phyloP scores from a whole-genome alignment of 2,797 vertebrate species.

The Hemibagrus guttatus region DNA sequence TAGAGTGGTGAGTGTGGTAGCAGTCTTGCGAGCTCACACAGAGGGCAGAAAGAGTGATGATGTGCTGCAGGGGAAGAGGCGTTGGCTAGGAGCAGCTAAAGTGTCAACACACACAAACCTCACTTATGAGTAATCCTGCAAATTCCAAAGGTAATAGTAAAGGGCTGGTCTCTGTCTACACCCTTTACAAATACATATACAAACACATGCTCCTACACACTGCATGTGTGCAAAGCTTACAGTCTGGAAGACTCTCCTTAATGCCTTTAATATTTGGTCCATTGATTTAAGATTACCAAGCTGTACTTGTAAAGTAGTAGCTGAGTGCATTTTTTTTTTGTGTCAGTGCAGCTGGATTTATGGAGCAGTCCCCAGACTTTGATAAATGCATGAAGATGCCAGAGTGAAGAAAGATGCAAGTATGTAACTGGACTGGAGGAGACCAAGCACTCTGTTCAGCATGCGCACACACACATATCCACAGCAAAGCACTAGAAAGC shows the following conservation, averaged over 20 bases:
- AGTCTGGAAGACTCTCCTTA: not conserved
- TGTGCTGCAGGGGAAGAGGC: slow-evolving; percentile 39
- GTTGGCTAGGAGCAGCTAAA: slow-evolving; percentile 28
- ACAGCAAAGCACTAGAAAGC: not conserved
- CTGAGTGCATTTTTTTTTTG: slow-evolving; percentile 71
- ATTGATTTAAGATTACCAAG: slow-evolving; percentile 69
- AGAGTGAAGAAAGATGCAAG: slow-evolving; percentile 12
- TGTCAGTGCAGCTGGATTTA: slow-evolving; percentile 71
- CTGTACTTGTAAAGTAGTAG: slow-evolving; percentile 64
- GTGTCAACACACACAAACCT: slow-evolving; percentile 42
- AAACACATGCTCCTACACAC: slow-evolving; percentile 9
- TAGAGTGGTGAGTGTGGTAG: not conserved
- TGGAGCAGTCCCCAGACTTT: slow-evolving; percentile 60
- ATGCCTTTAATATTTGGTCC: slow-evolving; percentile 59
- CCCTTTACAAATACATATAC: slow-evolving; percentile 39
- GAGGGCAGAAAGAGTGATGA: slow-evolving; percentile 7
- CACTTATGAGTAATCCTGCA: slow-evolving; percentile 44
- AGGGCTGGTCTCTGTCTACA: slow-evolving; percentile 24
- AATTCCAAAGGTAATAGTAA: slow-evolving; percentile 37
- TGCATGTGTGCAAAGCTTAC: not conserved
- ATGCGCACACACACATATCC: not conserved
- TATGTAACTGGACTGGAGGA: slow-evolving; percentile 32
- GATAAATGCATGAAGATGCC: slow-evolving; percentile 68
- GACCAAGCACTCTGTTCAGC: slow-evolving; percentile 38
- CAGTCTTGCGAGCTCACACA: not conserved